phyloP scores from a whole-genome alignment of 2,888 invertebrate genomes.

The Cephus spinipes region DNA sequence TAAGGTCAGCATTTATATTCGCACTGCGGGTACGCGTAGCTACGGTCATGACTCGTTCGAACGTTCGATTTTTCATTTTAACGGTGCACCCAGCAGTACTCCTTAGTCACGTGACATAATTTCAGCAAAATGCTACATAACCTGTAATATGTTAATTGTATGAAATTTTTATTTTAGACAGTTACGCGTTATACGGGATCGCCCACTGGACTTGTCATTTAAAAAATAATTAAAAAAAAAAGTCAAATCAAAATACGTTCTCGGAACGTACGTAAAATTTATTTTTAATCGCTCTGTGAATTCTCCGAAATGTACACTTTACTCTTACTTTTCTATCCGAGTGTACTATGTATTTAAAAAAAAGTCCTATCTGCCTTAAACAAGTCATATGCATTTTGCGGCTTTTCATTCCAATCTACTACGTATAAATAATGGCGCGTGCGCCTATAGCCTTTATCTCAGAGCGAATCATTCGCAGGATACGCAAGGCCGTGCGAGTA shows the following conservation, averaged over 20 bases:
- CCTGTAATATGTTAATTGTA: neutral
- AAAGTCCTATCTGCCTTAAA: neutral
- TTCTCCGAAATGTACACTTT: neutral
- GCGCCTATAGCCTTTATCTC: neutral
- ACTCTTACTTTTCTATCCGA: neutral
- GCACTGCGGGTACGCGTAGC: neutral
- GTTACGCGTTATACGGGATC: neutral
- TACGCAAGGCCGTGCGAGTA: neutral
- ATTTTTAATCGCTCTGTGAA: neutral
- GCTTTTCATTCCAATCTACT: no score
- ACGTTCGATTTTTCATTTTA: neutral
- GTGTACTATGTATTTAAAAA: neutral
- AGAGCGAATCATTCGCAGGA: neutral
- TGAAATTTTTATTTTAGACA: neutral
- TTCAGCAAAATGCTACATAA: neutral
- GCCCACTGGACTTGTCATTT: neutral
- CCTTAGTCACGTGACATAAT: neutral
- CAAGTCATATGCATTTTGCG: no score
- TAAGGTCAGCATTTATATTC: constrained; percentile 4
- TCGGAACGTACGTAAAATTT: neutral
- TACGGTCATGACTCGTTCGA: neutral
- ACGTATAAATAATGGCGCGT: no score
- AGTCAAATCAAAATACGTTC: neutral
- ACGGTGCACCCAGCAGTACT: neutral
- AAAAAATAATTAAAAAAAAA: neutral